phyloP scores from a whole-genome alignment of 2,888 invertebrate species.

The Melieria picta region DNA sequence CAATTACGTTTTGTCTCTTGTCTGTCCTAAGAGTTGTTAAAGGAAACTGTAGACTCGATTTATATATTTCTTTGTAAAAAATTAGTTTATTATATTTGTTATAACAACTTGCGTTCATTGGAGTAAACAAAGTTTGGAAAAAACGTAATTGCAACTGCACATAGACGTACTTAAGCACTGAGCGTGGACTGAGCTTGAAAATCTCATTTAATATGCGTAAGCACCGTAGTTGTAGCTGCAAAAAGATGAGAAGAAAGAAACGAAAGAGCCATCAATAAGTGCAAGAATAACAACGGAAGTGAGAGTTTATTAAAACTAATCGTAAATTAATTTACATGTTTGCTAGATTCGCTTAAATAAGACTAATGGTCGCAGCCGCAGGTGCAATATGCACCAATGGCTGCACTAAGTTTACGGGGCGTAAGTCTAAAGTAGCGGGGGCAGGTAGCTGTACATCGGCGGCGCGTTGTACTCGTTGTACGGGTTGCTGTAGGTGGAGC shows the following conservation, averaged over 20 bases:
- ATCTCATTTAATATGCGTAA: neutral
- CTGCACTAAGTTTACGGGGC: no score
- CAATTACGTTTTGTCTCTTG: no score
- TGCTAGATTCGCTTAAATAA: no score
- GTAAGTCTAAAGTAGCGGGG: constrained; percentile 7
- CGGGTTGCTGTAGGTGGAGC: neutral
- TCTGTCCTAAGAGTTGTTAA: no score
- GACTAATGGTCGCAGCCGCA: no score
- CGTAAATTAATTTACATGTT: neutral
- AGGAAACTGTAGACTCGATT: no score
- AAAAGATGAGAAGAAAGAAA: constrained; percentile 17
- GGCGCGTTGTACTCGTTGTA: constrained; percentile 13
- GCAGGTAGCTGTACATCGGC: constrained; percentile 20
- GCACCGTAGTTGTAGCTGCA: constrained; percentile 15
- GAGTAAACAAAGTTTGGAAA: no score
- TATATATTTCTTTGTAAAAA: no score
- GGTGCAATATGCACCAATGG: no score
- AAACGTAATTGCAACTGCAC: neutral
- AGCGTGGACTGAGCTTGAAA: neutral
- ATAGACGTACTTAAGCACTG: neutral
- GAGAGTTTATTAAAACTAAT: constrained; percentile 22
- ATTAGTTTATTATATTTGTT: no score
- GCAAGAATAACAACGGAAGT: constrained; percentile 3
- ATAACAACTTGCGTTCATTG: no score
- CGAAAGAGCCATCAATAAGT: neutral